Percentiles rank a stretch among this genome's conserved stretches.
Evolutionary conservation across 2,797 vertebrate genomes (phyloP).

Genomic region (Girardinus metallicus): DNA sequence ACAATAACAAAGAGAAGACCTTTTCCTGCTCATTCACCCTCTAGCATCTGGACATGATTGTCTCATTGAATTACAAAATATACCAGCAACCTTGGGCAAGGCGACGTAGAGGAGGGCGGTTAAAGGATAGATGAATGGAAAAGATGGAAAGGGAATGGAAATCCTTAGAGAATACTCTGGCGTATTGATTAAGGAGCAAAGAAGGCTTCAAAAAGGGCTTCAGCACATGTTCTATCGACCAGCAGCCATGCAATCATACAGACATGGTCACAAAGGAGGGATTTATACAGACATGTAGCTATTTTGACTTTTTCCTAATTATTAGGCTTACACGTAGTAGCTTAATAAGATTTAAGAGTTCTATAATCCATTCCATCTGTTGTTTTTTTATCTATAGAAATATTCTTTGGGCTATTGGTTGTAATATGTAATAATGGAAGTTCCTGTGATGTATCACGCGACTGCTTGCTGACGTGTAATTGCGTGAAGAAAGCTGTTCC

Average conservation of each 20-base stretch:
- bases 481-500: slow-evolving; percentile 78
- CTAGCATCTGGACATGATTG: slow-evolving; percentile 72
- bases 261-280: slow-evolving; percentile 43
- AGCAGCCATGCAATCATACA: slow-evolving; percentile 52
- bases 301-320: slow-evolving; percentile 24
- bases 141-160: slow-evolving; percentile 55
- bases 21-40: slow-evolving; percentile 32
- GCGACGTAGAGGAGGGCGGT: slow-evolving; percentile 14
- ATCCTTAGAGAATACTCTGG: slow-evolving; percentile 60
- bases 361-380: slow-evolving; percentile 2
- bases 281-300: slow-evolving; percentile 45
- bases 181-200: slow-evolving; percentile 62
- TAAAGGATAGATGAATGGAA: slow-evolving; percentile 55
- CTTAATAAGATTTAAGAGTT: slow-evolving; percentile 16
- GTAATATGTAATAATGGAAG: slow-evolving; percentile 52
- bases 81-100: slow-evolving; percentile 62
- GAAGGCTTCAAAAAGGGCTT: slow-evolving; percentile 51
- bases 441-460: slow-evolving; percentile 65
- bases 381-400: slow-evolving; percentile 17
- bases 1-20: slow-evolving; percentile 54
- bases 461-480: slow-evolving; percentile 80
- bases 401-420: slow-evolving; percentile 17
- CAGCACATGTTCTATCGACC: slow-evolving; percentile 74
- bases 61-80: slow-evolving; percentile 75
- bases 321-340: slow-evolving; percentile 26